Conservation (phyloP, 1,140 invertebrate species). For the Papilio machaon region DNA sequence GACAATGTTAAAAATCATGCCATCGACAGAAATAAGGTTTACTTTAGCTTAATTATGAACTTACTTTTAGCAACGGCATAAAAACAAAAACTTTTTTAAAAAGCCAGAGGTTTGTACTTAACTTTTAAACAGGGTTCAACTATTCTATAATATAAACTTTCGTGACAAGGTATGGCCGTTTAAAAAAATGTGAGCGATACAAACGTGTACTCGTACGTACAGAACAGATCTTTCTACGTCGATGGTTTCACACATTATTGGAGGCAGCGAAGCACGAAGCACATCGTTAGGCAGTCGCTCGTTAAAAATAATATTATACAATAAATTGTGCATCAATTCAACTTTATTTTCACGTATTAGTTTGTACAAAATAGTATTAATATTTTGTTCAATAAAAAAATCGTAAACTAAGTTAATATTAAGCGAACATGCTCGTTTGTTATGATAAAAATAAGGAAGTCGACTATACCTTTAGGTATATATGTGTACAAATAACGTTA, state of each 20-base stretch:
- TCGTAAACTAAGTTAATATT: neutral
- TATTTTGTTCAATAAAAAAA: neutral
- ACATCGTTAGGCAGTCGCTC: constrained; percentile 61
- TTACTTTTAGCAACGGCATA: too few relatives aligned
- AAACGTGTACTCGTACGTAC: constrained; percentile 41
- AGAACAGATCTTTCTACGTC: constrained; percentile 61
- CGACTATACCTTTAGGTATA: neutral
- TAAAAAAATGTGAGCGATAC: constrained; percentile 4
- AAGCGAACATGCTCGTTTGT: neutral
- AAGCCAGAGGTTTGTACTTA: neutral
- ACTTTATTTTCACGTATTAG: constrained; percentile 45
- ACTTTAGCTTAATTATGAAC: too few relatives aligned
- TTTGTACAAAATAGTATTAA: constrained; percentile 20
- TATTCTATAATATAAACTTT: neutral
- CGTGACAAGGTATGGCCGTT: neutral
- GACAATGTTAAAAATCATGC: too few relatives aligned
- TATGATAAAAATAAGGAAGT: neutral
- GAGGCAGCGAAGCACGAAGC: constrained; percentile 65
- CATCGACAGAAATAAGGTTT: too few relatives aligned
- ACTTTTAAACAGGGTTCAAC: neutral
- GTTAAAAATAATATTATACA: constrained; percentile 72
- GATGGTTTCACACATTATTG: constrained; percentile 64
- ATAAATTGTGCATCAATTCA: constrained; percentile 57
- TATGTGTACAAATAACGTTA: neutral
- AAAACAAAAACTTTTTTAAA: neutral